A percentile compares a stretch with the other conserved stretches of the same genome.
phyloP scores from a whole-genome alignment of 2,797 vertebrate species.

The Gadopsis bispinosus region DNA sequence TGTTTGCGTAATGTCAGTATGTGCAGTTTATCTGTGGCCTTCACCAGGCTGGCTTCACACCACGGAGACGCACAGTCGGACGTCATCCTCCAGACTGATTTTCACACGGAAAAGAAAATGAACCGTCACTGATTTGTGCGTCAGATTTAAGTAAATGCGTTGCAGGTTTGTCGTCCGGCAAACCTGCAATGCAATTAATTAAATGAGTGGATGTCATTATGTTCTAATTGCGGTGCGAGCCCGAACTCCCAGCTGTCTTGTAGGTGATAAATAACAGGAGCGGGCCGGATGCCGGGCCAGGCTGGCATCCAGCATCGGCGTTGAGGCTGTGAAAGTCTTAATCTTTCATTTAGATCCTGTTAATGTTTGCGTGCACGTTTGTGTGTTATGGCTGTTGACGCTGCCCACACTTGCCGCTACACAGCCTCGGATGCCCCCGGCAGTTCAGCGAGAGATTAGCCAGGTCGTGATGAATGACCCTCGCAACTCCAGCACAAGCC shows the following conservation, averaged over 20 bases:
- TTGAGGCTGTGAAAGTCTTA: slow-evolving; percentile 10
- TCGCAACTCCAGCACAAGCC: slow-evolving; percentile 55
- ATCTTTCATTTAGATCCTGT: slow-evolving; percentile 62
- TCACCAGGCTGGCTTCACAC: slow-evolving; percentile 2
- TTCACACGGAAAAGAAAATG: neutral
- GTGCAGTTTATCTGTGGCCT: neutral
- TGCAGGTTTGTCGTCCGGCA: neutral
- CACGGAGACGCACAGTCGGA: neutral
- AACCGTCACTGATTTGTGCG: slow-evolving; percentile 12
- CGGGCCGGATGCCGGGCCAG: neutral
- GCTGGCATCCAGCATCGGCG: slow-evolving; percentile 24
- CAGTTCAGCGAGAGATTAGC: slow-evolving; percentile 65
- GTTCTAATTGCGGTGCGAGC: neutral
- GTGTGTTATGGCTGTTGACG: slow-evolving; percentile 44
- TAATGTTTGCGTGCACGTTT: slow-evolving; percentile 50
- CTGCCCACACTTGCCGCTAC: slow-evolving; percentile 37
- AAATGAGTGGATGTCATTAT: slow-evolving; percentile 35
- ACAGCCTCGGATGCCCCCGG: slow-evolving; percentile 40
- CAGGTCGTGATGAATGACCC: slow-evolving; percentile 72
- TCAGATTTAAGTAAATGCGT: slow-evolving; percentile 26
- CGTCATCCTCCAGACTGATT: neutral
- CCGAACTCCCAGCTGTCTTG: slow-evolving; percentile 27
- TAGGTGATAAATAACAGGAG: slow-evolving; percentile 40
- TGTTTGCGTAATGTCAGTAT: neutral
- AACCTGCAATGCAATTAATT: slow-evolving; percentile 38